A percentile compares a stretch with the other conserved stretches of the same genome.
Evolutionary conservation across 92 coral and sea anemone genomes (phyloP).

Genomic region (Blastomussa wellsi): DNA sequence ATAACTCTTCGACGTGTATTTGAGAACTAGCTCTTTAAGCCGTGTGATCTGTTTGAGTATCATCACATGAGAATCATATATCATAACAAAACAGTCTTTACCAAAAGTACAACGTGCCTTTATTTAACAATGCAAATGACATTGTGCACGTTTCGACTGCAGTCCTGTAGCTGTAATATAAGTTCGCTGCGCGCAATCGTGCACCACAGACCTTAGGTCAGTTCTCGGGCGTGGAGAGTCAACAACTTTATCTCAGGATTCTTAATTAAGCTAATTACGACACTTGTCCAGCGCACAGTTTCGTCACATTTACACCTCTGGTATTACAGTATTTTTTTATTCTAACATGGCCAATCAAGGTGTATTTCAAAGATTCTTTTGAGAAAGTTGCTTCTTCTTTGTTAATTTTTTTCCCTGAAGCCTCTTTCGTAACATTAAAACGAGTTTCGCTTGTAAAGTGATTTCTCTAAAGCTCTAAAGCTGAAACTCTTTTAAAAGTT

Average conservation of each 20-base stretch:
- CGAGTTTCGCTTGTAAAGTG: too few relatives aligned
- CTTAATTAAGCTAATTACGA: constrained; percentile 3
- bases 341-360: background rate
- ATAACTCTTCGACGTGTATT: background rate
- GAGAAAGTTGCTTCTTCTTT: background rate
- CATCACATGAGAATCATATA: background rate
- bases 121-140: background rate
- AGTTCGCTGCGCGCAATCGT: background rate
- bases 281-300: background rate
- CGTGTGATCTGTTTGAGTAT: background rate
- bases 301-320: constrained; percentile 1
- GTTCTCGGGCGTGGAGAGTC: too few relatives aligned
- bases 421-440: too few relatives aligned
- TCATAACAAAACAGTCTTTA: background rate
- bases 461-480: too few relatives aligned
- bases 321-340: background rate
- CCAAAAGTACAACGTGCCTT: background rate
- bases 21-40: background rate
- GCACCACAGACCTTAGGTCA: background rate
- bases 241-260: background rate
- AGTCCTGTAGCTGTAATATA: background rate
- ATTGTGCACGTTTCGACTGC: background rate
- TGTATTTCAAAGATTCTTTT: background rate
- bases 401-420: background rate
- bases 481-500: too few relatives aligned